phyloP scores from a whole-genome alignment of 2,797 vertebrate genomes.

The Protosalanx chinensis region DNA sequence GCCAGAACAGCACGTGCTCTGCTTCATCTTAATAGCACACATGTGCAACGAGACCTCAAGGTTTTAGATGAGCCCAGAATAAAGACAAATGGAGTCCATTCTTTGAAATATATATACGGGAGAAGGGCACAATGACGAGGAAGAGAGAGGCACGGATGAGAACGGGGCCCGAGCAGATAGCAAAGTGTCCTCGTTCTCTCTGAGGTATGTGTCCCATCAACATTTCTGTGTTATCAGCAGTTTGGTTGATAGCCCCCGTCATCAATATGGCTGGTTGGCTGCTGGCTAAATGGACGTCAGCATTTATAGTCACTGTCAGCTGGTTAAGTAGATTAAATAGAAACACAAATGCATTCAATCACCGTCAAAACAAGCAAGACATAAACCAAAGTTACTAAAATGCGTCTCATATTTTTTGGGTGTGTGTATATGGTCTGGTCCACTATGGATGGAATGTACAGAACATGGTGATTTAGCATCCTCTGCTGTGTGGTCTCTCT shows the following conservation, averaged over 20 bases:
- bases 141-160: no score
- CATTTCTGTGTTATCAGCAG: constrained; percentile 45
- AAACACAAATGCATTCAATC: constrained; percentile 49
- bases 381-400: constrained; percentile 49
- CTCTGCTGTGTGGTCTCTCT: constrained; percentile 48
- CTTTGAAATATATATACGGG: no score
- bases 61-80: no score
- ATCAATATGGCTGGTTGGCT: constrained; percentile 31
- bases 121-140: no score
- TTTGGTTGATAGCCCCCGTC: constrained; percentile 50
- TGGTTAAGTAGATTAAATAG: constrained; percentile 62
- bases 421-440: background rate
- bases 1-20: no score
- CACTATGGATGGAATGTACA: background rate
- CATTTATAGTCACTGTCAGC: constrained; percentile 49
- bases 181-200: constrained; percentile 11
- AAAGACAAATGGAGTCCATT: no score
- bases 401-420: constrained; percentile 35
- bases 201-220: constrained; percentile 26
- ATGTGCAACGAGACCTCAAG: no score
- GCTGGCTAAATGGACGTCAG: constrained; percentile 32
- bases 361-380: constrained; percentile 23
- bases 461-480: constrained; percentile 59
- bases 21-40: no score
- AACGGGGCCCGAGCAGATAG: background rate